Evolutionary conservation across 64 coral and sea anemone genomes (phyloP).

Genomic region (Montipora cactus): DNA sequence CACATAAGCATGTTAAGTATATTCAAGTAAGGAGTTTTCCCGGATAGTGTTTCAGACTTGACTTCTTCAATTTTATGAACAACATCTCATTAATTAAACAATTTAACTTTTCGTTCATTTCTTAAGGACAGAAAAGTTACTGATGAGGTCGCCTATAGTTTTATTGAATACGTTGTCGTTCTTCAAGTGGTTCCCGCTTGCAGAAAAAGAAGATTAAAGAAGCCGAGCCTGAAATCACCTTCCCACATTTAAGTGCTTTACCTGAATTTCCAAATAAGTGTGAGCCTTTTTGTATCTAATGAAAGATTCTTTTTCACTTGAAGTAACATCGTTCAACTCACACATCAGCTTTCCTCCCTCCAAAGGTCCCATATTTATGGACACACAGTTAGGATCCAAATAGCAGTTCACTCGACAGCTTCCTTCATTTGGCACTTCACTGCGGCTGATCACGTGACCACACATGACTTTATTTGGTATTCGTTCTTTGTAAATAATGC

Average conservation of each 20-base stretch:
- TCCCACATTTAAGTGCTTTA: not conserved
- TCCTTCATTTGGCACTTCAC: not conserved
- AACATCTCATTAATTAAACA: not conserved
- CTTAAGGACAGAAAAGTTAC: slow-evolving; percentile 25
- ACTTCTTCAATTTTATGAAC: slow-evolving; percentile 28
- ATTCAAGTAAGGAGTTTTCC: not conserved
- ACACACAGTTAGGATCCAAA: slow-evolving; percentile 18
- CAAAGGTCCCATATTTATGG: not conserved
- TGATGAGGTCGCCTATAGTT: slow-evolving; percentile 2
- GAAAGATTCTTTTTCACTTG: not conserved
- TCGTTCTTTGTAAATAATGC: not conserved
- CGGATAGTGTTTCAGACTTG: not conserved
- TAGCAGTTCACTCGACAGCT: not conserved
- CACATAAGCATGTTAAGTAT: not conserved
- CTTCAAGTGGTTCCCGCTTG: not conserved
- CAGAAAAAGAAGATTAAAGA: not conserved
- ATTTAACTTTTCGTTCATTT: slow-evolving; percentile 16
- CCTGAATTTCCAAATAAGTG: not conserved
- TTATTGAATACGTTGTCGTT: not conserved
- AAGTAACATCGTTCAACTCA: not conserved
- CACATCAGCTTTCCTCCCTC: not conserved
- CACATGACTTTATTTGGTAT: not conserved
- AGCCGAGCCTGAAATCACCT: too few species aligned
- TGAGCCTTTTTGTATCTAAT: accelerated
- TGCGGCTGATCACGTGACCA: not conserved